A percentile compares a stretch with the other conserved stretches of the same genome.
These are phyloP conservation scores for Caenorhabditis brenneri DNA, from an alignment of 1,140 invertebrate genomes.

Conservation along the genomic window DNA sequence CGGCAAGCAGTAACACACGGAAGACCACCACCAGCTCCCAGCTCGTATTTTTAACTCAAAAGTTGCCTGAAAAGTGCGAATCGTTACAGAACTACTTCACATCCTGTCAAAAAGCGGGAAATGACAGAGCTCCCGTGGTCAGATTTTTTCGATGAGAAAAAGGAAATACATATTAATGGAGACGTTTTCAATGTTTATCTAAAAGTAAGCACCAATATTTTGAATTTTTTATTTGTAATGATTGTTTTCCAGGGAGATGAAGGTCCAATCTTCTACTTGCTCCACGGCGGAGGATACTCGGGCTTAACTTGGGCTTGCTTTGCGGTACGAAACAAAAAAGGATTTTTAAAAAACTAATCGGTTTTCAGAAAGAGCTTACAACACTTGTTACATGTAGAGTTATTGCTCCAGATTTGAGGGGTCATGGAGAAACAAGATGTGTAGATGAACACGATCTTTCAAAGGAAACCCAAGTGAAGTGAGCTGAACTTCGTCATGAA, in stretches of 20 bases:
- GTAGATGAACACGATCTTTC: constrained; percentile 63
- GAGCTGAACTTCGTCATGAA: background rate
- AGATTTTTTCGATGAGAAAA: constrained; percentile 65
- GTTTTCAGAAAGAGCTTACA: constrained; percentile 64
- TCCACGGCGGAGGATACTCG: constrained; percentile 70
- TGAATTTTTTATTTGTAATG: background rate
- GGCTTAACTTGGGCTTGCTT: constrained; percentile 69
- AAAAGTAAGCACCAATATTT: constrained; percentile 44
- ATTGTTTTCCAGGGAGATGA: constrained; percentile 49
- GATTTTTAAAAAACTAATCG: background rate
- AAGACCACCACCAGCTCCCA: background rate
- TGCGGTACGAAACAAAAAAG: constrained; percentile 47
- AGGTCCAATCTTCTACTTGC: constrained; percentile 67
- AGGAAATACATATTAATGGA: constrained; percentile 53
- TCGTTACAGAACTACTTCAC: background rate
- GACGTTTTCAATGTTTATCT: constrained; percentile 69
- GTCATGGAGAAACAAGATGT: constrained; percentile 62
- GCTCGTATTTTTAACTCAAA: background rate
- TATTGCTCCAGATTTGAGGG: constrained; percentile 68
- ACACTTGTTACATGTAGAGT: constrained; percentile 64
- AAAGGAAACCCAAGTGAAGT: constrained; percentile 62
- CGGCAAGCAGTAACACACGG: constrained; percentile 5
- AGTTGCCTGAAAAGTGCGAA: too few species aligned
- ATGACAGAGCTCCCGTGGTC: constrained; percentile 60
- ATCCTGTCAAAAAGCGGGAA: background rate